A percentile compares a stretch with the other conserved stretches of the same genome.
These are phyloP conservation scores for Felis chaus DNA, from an alignment of 2,113 vertebrate species.

Conservation along the genomic window DNA sequence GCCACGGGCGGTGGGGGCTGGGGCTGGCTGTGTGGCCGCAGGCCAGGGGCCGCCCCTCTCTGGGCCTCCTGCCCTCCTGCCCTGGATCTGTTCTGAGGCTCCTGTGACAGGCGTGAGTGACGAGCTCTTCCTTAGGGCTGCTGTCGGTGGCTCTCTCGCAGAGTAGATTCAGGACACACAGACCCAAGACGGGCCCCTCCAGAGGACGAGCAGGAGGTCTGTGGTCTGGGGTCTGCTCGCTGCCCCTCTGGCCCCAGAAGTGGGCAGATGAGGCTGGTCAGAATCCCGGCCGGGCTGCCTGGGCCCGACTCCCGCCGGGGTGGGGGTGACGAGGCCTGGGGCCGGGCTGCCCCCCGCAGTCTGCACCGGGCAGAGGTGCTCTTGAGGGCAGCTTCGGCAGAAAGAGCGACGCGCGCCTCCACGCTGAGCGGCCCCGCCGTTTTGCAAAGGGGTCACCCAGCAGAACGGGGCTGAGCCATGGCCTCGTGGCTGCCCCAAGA, in stretches of 20 bases:
- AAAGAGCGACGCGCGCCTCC: fast-evolving
- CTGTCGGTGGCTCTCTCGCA: fast-evolving
- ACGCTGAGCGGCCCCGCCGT: fast-evolving
- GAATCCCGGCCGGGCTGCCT: fast-evolving
- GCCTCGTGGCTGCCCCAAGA: fast-evolving
- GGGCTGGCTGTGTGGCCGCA: not conserved
- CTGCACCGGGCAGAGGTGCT: fast-evolving
- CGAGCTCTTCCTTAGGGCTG: not conserved
- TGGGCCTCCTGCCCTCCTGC: not conserved
- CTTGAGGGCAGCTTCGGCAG: not conserved
- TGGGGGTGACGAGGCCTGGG: not conserved
- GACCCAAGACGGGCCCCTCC: not conserved
- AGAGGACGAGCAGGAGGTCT: not conserved
- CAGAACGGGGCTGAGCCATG: fast-evolving
- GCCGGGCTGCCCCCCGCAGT: fast-evolving
- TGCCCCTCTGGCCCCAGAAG: fast-evolving
- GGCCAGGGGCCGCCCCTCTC: not conserved
- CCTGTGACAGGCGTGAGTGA: not conserved
- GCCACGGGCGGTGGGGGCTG: fast-evolving
- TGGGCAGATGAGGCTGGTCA: not conserved
- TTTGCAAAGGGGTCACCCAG: fast-evolving
- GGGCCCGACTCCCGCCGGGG: fast-evolving
- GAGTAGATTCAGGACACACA: no score
- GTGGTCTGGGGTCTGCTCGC: fast-evolving
- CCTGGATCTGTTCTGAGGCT: not conserved